A percentile compares a stretch with the other conserved stretches of the same genome.
These are phyloP conservation scores for Malacosoma neustria DNA, from an alignment of 2,888 invertebrate genomes.

Conservation along the genomic window DNA sequence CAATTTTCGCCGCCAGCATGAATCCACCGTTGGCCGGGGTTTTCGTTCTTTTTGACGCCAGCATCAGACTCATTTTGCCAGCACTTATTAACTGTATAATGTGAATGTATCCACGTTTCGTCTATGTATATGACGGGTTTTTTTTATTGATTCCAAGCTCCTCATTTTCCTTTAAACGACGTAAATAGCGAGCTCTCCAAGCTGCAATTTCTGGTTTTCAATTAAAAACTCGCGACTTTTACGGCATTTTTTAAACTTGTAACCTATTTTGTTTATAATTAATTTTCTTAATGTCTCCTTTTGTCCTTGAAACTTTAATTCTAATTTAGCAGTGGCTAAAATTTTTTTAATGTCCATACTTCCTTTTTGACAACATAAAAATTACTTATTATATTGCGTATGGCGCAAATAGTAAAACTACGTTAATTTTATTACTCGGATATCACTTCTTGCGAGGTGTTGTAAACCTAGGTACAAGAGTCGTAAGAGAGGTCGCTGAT, in stretches of 20 bases:
- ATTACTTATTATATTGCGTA: background rate
- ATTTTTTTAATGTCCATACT: constrained; percentile 16
- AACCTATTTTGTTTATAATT: constrained; percentile 7
- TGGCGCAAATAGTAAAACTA: background rate
- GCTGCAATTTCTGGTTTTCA: constrained; percentile 18
- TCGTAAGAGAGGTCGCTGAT: too few relatives aligned
- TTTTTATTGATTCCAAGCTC: constrained; percentile 14
- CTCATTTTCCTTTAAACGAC: constrained; percentile 15
- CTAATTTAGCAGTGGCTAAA: constrained; percentile 10
- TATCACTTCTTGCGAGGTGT: too few relatives aligned
- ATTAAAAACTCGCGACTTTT: constrained; percentile 8
- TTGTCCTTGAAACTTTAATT: constrained; percentile 15
- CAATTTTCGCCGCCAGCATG: constrained; percentile 17
- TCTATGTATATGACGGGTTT: constrained; percentile 17
- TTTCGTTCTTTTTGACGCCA: constrained; percentile 10
- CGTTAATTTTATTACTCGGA: too few relatives aligned
- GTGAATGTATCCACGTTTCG: constrained; percentile 8
- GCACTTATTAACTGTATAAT: constrained; percentile 14
- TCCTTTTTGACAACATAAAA: constrained; percentile 10
- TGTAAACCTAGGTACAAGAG: too few relatives aligned
- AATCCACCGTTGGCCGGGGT: constrained; percentile 13
- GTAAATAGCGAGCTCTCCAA: constrained; percentile 19
- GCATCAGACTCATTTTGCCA: constrained; percentile 14
- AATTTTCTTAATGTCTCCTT: background rate
- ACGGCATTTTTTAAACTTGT: constrained; percentile 15